These are phyloP conservation scores for Perizoma affinitatum DNA, from an alignment of 2,888 invertebrate species.

Conservation along the genomic window DNA sequence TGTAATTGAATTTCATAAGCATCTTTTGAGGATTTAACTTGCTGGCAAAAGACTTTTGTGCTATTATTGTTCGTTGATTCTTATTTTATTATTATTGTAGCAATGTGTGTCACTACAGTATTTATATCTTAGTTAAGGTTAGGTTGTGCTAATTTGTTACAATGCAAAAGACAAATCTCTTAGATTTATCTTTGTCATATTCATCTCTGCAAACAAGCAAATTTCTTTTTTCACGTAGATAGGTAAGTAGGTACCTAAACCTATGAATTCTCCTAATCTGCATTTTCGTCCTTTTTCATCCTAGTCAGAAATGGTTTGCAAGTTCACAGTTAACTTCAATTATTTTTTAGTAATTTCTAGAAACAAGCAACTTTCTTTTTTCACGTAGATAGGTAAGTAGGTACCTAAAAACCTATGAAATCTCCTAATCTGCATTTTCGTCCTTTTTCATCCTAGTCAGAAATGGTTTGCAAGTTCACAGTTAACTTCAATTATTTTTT, in stretches of 20 bases:
- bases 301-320: no score
- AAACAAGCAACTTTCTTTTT: neutral
- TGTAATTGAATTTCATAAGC: constrained; percentile 37
- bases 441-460: no score
- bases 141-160: constrained; percentile 10
- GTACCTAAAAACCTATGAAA: no score
- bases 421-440: no score
- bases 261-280: no score
- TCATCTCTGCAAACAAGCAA: constrained; percentile 7
- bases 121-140: neutral
- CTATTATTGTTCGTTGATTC: constrained; percentile 22
- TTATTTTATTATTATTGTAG: neutral
- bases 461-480: no score
- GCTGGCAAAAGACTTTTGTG: constrained; percentile 25
- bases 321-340: no score
- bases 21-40: constrained; percentile 39
- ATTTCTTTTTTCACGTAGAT: constrained; percentile 10
- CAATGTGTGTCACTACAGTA: no score
- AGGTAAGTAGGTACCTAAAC: neutral
- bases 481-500: no score
- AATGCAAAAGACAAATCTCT: constrained; percentile 10
- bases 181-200: constrained; percentile 19
- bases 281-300: no score
- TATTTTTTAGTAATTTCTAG: no score
- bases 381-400: no score